Percentiles rank a stretch among this genome's conserved stretches.
These are phyloP conservation scores for Caenorhabditis becei DNA, from an alignment of 2,888 invertebrate genomes.

Conservation along the genomic window DNA sequence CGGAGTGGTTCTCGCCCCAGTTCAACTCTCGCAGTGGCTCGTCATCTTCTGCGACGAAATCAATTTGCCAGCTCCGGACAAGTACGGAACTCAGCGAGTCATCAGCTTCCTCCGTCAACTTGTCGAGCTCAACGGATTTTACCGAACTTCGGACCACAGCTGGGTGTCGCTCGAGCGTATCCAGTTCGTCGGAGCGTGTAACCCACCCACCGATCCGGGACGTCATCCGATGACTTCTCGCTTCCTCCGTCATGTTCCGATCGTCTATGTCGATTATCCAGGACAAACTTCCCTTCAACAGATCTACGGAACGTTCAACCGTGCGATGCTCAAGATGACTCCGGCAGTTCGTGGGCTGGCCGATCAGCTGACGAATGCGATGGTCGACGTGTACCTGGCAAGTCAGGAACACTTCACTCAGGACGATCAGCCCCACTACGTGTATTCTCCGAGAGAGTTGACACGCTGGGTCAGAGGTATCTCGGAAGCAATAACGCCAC, in stretches of 20 bases:
- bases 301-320: slow-evolving; percentile 98
- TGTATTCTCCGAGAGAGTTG: slow-evolving; percentile 98
- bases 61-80: slow-evolving; percentile 98
- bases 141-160: slow-evolving; percentile 92
- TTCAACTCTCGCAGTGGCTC: slow-evolving; percentile 91
- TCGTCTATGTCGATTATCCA: slow-evolving; percentile 99
- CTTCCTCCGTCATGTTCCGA: slow-evolving; percentile 92
- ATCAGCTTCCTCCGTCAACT: slow-evolving; percentile 98
- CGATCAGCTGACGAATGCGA: slow-evolving; percentile 96
- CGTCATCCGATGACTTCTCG: slow-evolving; percentile 83
- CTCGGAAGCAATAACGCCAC: slow-evolving; percentile 95
- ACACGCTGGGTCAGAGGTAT: slow-evolving; percentile 99
- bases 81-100: slow-evolving; percentile 90
- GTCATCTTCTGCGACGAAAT: slow-evolving; percentile 99
- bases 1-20: slow-evolving; percentile 94
- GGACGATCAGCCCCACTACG: slow-evolving; percentile 99
- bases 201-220: slow-evolving; percentile 99
- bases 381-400: slow-evolving; percentile 97
- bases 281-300: slow-evolving; percentile 94
- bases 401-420: slow-evolving; percentile 96
- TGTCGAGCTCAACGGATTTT: slow-evolving; percentile 90
- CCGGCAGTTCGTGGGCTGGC: slow-evolving; percentile 94
- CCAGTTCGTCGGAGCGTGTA: slow-evolving; percentile 99
- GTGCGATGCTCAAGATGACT: slow-evolving; percentile 94
- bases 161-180: slow-evolving; percentile 98